Percentiles rank a stretch among this genome's conserved stretches.
Conservation (phyloP, 2,797 vertebrate species). For the Tokudaia tokunoshimensis region DNA sequence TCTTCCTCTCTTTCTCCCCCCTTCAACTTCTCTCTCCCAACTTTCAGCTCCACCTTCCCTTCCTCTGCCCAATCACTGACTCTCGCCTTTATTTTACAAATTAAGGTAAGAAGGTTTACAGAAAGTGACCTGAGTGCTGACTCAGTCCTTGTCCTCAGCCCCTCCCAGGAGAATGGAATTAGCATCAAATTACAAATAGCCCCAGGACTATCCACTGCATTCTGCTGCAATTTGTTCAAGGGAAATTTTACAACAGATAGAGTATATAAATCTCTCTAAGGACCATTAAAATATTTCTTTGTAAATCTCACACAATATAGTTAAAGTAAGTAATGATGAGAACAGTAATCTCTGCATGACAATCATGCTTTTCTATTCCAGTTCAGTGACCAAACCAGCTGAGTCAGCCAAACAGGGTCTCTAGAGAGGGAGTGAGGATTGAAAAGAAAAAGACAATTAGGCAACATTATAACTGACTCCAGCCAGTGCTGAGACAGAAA, state of each 20-base stretch:
- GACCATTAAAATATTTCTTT: neutral
- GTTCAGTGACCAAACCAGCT: neutral
- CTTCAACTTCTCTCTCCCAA: too few species aligned
- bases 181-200: too few species aligned
- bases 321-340: slow-evolving; percentile 42
- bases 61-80: too few species aligned
- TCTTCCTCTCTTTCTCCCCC: too few species aligned
- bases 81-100: too few species aligned
- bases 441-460: neutral
- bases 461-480: neutral
- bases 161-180: too few species aligned
- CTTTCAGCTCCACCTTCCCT: too few species aligned
- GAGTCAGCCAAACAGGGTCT: neutral
- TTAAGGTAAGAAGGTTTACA: too few species aligned
- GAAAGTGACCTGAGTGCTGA: too few species aligned
- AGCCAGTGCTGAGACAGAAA: neutral
- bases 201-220: too few species aligned
- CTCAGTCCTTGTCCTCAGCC: too few species aligned
- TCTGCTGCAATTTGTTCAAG: neutral
- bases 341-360: neutral
- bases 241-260: neutral
- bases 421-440: neutral
- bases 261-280: neutral
- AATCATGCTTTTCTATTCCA: neutral
- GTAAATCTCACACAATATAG: neutral